These are phyloP conservation scores for Polydrusus cervinus DNA, from an alignment of 2,888 invertebrate genomes.

Conservation along the genomic window DNA sequence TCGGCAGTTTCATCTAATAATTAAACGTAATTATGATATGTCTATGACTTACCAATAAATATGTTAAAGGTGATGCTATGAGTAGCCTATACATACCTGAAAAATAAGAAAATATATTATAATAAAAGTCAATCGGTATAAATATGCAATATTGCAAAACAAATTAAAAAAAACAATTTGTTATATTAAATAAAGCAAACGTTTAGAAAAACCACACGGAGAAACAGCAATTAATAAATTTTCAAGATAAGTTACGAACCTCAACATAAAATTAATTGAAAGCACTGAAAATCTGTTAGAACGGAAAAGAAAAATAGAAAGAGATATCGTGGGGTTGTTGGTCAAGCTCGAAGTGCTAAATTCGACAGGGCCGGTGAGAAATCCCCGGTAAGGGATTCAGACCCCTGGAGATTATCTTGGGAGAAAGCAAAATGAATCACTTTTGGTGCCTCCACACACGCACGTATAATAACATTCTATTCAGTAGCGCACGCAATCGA, in stretches of 20 bases:
- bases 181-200: background rate
- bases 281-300: conserved; percentile 39
- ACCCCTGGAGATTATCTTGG: conserved; percentile 39
- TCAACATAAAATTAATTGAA: conserved; percentile 32
- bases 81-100: no score
- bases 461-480: conserved; percentile 26
- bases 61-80: no score
- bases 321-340: conserved; percentile 37
- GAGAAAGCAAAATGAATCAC: conserved; percentile 47
- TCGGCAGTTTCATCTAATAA: no score
- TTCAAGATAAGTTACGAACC: conserved; percentile 24
- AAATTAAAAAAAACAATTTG: background rate
- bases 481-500: conserved; percentile 15
- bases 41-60: no score
- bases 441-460: conserved; percentile 32
- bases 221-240: conserved; percentile 31
- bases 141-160: no score
- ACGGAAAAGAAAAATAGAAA: conserved; percentile 35
- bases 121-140: no score
- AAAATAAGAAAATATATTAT: no score
- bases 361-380: conserved; percentile 45
- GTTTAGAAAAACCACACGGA: background rate
- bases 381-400: conserved; percentile 34
- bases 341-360: conserved; percentile 38
- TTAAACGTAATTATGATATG: no score